Percentiles rank a stretch among this genome's conserved stretches.
phyloP scores from a whole-genome alignment of 1,140 invertebrate genomes.

The Cyphomyrmex costatus region DNA sequence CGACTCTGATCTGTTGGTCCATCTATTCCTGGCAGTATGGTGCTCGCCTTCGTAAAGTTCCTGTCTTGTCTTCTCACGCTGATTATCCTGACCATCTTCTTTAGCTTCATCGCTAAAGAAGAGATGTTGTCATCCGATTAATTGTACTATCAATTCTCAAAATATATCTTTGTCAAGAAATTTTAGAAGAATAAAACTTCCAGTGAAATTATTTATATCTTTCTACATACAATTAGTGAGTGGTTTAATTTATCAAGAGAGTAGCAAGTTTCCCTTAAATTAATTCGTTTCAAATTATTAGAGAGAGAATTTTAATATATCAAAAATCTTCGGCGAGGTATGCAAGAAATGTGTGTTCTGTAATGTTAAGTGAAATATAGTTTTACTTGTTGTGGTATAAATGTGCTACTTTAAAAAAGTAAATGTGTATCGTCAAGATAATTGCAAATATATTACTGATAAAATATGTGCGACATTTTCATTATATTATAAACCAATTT shows the following conservation, averaged over 20 bases:
- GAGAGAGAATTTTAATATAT: background rate
- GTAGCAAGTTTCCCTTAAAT: background rate
- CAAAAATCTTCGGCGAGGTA: background rate
- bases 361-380: background rate
- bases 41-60: slow-evolving; percentile 80
- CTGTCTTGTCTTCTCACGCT: slow-evolving; percentile 70
- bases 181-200: background rate
- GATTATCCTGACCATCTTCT: slow-evolving; percentile 59
- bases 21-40: slow-evolving; percentile 86
- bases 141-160: background rate
- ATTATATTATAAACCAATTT: background rate
- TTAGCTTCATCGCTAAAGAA: slow-evolving; percentile 20
- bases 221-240: background rate
- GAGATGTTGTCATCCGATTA: background rate
- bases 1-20: slow-evolving; percentile 78
- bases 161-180: background rate
- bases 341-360: background rate
- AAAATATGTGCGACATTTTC: background rate
- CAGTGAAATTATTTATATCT: background rate
- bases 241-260: background rate
- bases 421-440: background rate
- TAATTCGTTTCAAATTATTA: background rate
- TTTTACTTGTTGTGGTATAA: slow-evolving; percentile 27
- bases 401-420: background rate
- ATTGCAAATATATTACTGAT: background rate